These are phyloP conservation scores for Trachelus iudaicus DNA, from an alignment of 2,888 invertebrate species.

Conservation along the genomic window DNA sequence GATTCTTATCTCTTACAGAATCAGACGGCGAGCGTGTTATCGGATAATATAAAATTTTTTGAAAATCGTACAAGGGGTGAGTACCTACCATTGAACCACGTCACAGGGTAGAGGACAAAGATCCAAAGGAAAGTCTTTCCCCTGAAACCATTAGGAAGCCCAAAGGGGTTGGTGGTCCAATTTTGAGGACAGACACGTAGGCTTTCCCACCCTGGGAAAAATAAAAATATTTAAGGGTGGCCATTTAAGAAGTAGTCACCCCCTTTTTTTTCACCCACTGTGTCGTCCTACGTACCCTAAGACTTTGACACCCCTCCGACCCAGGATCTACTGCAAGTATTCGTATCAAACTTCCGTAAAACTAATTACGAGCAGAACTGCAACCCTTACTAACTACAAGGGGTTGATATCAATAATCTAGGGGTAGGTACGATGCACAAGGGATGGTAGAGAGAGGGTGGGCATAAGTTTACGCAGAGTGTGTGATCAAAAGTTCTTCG, in stretches of 20 bases:
- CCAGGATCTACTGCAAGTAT: background rate
- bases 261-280: background rate
- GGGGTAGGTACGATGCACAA: background rate
- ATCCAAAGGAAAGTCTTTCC: background rate
- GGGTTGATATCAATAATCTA: background rate
- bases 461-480: background rate
- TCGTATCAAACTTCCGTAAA: background rate
- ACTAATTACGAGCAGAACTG: conserved; percentile 5
- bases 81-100: background rate
- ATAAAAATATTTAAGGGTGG: background rate
- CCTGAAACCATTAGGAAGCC: background rate
- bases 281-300: background rate
- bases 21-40: too few relatives aligned
- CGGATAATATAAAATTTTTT: background rate
- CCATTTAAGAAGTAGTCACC: background rate
- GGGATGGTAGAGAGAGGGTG: background rate
- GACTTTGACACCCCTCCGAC: background rate
- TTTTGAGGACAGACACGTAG: background rate
- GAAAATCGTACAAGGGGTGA: background rate
- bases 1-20: background rate
- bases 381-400: conserved; percentile 3
- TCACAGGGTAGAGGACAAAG: background rate
- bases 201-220: background rate
- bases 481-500: background rate
- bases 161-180: background rate